Base-by-base conservation (phyloP, 2,797 vertebrate species). In the Cirrhinus mrigala region DNA sequence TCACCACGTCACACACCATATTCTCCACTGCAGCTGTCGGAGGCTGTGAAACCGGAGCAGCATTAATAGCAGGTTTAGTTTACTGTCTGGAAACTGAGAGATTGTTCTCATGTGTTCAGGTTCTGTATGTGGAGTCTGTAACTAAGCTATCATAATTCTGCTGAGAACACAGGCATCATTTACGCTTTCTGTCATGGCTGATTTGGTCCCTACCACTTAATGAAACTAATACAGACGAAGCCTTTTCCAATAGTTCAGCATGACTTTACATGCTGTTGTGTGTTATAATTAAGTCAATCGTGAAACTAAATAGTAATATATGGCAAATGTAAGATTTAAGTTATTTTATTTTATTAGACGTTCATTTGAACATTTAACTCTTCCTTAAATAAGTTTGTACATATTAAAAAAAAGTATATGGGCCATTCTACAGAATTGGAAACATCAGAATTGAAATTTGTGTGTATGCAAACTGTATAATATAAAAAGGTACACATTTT, bases 71-170 rank as follows among this genome's bases (percentile, higher is more conserved):
- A 46, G 50, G 74, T 56, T 78, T 46, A 81, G 27, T 68, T 76
- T 37, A 68, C 85, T 82, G 54, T 62, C 73, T 50, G 27, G 20
- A 68, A 79, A 52, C 22, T 18, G 54, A 58, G 48, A 62, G 79
- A 78, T 62, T 48, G 78, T 66, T 50, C 33, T 40, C 3, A 1
- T 16, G 74, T 56, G 18, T 18, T 82, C 14, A 68, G n/a, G 44
- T 81, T 79, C n/a, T 84, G 15, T 81, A 12, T 70, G 40, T 76
- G 27, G 6, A 64, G 68, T 24, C n/a, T 75, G 40, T 75, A 81
- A 58, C 50, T 78, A 78, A 77, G 62, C 37, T 46, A 62, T 58
- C 29, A 33, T 40, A 76, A 69, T 70, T 84, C 60, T 52, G 11
- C 50, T 40, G 20, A 66, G 69, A 46, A 50, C n/a, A 71, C 56